phyloP scores from a whole-genome alignment of 2,113 vertebrate species.

The Falcunculus frontatus region DNA sequence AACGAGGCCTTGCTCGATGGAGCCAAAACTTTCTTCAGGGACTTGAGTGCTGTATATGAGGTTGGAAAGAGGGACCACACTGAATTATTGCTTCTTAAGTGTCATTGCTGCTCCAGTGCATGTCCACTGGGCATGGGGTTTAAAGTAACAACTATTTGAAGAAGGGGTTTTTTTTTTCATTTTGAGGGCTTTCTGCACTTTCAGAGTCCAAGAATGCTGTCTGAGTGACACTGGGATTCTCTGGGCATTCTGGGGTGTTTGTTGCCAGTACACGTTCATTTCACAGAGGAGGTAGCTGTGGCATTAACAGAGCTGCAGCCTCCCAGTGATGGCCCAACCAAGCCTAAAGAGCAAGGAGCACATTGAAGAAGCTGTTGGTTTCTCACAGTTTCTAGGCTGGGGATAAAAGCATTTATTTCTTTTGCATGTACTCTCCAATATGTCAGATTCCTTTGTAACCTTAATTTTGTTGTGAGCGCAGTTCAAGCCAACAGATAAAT shows the following conservation, averaged over 20 bases:
- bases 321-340: background rate
- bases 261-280: background rate
- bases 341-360: background rate
- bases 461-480: background rate
- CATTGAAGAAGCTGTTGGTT: background rate
- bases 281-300: background rate
- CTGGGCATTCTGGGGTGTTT: background rate
- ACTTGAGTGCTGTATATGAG: conserved; percentile 97
- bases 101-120: background rate
- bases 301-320: background rate
- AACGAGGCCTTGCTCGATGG: conserved; percentile 89
- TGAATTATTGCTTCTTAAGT: background rate
- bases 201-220: background rate
- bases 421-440: background rate
- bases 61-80: conserved; percentile 59
- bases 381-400: background rate
- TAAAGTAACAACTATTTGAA: background rate
- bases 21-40: conserved; percentile 92
- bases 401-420: background rate
- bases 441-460: background rate
- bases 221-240: background rate
- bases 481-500: background rate
- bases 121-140: background rate
- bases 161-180: background rate
- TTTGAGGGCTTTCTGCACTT: background rate